Base-by-base conservation (phyloP, 2,113 vertebrate species). In the Aldabrachelys gigantea region DNA sequence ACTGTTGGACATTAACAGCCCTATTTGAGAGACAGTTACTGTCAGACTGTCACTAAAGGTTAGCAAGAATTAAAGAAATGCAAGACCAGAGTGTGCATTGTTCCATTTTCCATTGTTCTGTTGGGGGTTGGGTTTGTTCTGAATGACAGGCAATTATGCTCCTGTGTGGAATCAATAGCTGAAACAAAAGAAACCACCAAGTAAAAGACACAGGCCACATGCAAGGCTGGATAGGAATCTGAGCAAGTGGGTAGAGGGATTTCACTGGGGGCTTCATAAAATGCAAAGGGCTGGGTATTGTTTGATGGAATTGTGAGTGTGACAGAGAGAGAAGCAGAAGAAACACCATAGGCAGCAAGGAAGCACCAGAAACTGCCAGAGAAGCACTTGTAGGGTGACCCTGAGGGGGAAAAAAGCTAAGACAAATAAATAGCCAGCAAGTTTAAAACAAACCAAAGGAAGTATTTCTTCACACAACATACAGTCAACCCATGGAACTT, bases 1-100 rank as follows among this genome's bases (percentile, higher is more conserved):
- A 11, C 19, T 96, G 91, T 90, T 90, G 82, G 78, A 31, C 80
- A 38, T 53, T 80, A 49, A 90, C 91, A 94, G 25, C 54, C 8
- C 2, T n/a, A 72, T 85, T 14, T 92, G 59, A 52, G 80, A 94
- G 38, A 84, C 29, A 86, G 57, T 11, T 57, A 38, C 92, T 89
- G 65, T 93, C 84, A 94, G 52, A 92, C 84, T 79, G 87, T 80
- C 83, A 82, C 59, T 52, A 83, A 82, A 84, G 25, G 81, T 96
- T 96, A 62, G 17, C 53, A 85, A 56, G 82, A 29, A 4, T 31
- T 89, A 94, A 92, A 85, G 83, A 93, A 96, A 90, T 80, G 27
- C 84, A 82, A 80, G 84, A 91, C 80, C 16, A 84, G 92, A 72
- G 88, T 65, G 0, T 78, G 57, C 1, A 0, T n/a, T 53, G 21